Evolutionary conservation across 2,113 vertebrate genomes (phyloP).

Genomic region (Lota lota): DNA sequence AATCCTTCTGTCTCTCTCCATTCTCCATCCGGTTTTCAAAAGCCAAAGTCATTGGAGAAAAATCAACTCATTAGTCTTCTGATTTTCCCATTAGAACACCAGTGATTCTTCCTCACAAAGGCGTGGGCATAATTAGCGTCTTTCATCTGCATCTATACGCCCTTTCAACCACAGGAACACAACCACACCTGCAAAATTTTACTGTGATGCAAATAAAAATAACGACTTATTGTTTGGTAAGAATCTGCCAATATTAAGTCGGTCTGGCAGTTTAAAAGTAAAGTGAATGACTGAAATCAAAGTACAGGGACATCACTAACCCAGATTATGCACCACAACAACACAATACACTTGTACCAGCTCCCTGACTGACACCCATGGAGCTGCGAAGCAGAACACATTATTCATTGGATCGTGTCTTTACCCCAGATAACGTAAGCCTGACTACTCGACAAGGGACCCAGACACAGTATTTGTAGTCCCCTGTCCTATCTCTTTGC

Average conservation of each 20-base stretch:
- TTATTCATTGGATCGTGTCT: no score
- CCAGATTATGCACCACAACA: no score
- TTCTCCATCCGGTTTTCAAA: conserved; percentile 53
- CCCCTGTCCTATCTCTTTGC: no score
- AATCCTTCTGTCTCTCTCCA: conserved; percentile 25
- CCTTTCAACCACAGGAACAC: conserved; percentile 47
- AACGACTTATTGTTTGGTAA: neutral
- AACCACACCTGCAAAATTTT: conserved; percentile 25
- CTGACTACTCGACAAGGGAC: no score
- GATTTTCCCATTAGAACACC: conserved; percentile 73
- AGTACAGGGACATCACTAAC: no score
- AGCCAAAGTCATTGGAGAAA: conserved; percentile 56
- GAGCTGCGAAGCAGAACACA: no score
- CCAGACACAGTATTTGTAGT: no score
- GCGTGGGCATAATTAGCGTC: conserved; percentile 66
- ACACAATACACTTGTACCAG: no score
- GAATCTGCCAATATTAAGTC: neutral
- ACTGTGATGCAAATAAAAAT: neutral
- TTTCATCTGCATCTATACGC: conserved; percentile 68
- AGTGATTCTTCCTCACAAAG: conserved; percentile 58
- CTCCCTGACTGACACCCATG: no score
- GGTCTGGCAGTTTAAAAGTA: no score
- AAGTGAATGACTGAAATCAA: no score
- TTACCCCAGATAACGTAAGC: no score
- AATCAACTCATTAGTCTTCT: conserved; percentile 70